A percentile compares a stretch with the other conserved stretches of the same genome.
Evolutionary conservation across 2,888 invertebrate species (phyloP).

Genomic region (Limnephilus marmoratus): DNA sequence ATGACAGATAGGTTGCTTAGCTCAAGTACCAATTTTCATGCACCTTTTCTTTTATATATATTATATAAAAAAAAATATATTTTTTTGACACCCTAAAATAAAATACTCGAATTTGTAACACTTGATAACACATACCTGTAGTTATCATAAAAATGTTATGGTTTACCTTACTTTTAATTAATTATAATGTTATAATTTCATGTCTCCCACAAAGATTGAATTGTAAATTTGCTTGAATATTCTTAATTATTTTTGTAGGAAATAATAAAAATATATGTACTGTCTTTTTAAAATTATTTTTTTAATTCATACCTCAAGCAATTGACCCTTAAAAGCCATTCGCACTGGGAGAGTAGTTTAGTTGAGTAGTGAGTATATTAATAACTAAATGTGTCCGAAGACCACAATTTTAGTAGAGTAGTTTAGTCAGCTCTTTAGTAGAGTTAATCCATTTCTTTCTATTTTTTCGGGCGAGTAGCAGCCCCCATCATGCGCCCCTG

Average conservation of each 20-base stretch:
- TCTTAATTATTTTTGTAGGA: slow-evolving; percentile 20
- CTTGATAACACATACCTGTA: neutral
- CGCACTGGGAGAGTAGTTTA: too few relatives aligned
- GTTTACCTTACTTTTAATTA: neutral
- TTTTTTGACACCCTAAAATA: neutral
- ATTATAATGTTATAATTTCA: neutral
- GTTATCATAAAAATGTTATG: neutral
- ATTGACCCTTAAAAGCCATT: neutral
- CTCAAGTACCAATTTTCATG: neutral
- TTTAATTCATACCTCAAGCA: neutral
- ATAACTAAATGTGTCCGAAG: too few relatives aligned
- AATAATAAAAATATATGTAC: neutral
- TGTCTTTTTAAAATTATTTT: slow-evolving; percentile 7
- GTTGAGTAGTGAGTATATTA: too few relatives aligned
- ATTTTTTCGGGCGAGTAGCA: too few relatives aligned
- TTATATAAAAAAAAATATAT: too few relatives aligned
- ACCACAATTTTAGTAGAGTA: too few relatives aligned
- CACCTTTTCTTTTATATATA: neutral
- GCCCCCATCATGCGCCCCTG: too few relatives aligned
- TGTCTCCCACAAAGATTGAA: neutral
- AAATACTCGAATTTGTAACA: neutral
- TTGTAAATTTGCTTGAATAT: slow-evolving; percentile 10
- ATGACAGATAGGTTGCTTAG: too few relatives aligned
- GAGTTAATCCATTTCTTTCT: too few relatives aligned
- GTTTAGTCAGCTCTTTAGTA: too few relatives aligned